These are phyloP conservation scores for Drosophila nigritarsus DNA, from an alignment of 2,888 invertebrate genomes.

Conservation along the genomic window DNA sequence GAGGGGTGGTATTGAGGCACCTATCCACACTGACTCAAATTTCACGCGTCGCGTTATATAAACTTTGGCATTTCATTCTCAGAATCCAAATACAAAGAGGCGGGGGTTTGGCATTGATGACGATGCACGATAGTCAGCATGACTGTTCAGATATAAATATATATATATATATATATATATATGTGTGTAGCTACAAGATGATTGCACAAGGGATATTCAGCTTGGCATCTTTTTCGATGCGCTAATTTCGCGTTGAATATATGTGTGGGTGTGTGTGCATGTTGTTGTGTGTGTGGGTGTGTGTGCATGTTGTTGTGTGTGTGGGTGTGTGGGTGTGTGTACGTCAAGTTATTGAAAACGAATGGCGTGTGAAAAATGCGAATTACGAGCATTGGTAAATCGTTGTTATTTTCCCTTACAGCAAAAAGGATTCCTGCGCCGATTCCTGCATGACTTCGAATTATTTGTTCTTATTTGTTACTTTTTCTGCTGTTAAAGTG, in stretches of 20 bases:
- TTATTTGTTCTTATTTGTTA: conserved; percentile 24
- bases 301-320: conserved; percentile 7
- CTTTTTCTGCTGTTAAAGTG: conserved; percentile 12
- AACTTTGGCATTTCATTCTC: conserved; percentile 68
- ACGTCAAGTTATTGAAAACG: conserved; percentile 74
- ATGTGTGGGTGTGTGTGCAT: background rate
- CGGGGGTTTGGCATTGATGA: conserved; percentile 45
- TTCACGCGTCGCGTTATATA: conserved; percentile 73
- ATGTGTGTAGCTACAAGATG: background rate
- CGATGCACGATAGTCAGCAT: conserved; percentile 67
- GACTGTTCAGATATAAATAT: conserved; percentile 53
- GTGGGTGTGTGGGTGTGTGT: conserved; percentile 9
- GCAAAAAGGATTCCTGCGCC: conserved; percentile 26
- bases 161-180: conserved; percentile 13
- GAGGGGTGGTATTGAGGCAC: background rate
- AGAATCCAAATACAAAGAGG: background rate
- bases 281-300: background rate
- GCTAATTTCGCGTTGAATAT: conserved; percentile 63
- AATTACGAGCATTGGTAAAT: conserved; percentile 56
- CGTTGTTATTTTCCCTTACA: conserved; percentile 17
- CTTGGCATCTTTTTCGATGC: conserved; percentile 51
- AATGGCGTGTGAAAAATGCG: conserved; percentile 78
- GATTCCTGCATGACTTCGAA: conserved; percentile 45
- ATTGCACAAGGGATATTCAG: conserved; percentile 44
- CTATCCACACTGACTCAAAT: conserved; percentile 67